Evolutionary conservation across 2,888 invertebrate species (phyloP).

Genomic region (Abrostola tripartita): DNA sequence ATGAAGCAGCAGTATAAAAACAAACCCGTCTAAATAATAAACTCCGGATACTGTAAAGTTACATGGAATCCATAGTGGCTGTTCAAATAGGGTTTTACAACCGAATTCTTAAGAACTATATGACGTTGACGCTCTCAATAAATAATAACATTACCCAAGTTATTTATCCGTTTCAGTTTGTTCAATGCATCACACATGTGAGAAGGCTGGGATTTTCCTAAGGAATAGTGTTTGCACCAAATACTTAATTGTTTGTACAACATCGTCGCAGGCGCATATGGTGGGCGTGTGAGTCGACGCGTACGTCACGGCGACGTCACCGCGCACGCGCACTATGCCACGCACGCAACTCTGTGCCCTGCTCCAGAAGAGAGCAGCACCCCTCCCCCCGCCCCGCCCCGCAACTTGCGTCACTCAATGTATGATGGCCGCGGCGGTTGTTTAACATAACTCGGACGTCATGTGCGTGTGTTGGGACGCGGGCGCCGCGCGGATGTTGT

Average conservation of each 20-base stretch:
- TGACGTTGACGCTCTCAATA: slow-evolving; percentile 32
- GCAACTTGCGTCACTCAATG: slow-evolving; percentile 26
- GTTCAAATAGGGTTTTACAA: neutral
- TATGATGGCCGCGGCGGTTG: neutral
- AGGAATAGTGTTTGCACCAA: slow-evolving; percentile 31
- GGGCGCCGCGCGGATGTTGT: slow-evolving; percentile 17
- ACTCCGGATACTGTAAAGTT: neutral
- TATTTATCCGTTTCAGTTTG: slow-evolving; percentile 36
- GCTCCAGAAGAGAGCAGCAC: neutral
- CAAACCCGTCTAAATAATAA: neutral
- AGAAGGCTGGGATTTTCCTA: slow-evolving; percentile 37
- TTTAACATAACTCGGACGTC: slow-evolving; percentile 24
- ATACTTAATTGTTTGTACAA: slow-evolving; percentile 29
- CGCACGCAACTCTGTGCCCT: slow-evolving; percentile 36
- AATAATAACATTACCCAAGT: slow-evolving; percentile 25
- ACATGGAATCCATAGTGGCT: neutral
- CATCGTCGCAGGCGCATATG: slow-evolving; percentile 28
- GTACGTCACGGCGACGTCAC: slow-evolving; percentile 50
- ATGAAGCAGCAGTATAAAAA: too few species aligned
- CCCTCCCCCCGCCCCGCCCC: neutral
- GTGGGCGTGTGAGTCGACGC: slow-evolving; percentile 15
- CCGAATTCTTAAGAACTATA: slow-evolving; percentile 19
- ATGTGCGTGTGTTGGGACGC: slow-evolving; percentile 17
- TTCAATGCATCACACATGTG: slow-evolving; percentile 37
- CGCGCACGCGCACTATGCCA: slow-evolving; percentile 47